A percentile compares a stretch with the other conserved stretches of the same genome.
Conservation (phyloP, 2,113 vertebrate species). For the Callionymus lyra region DNA sequence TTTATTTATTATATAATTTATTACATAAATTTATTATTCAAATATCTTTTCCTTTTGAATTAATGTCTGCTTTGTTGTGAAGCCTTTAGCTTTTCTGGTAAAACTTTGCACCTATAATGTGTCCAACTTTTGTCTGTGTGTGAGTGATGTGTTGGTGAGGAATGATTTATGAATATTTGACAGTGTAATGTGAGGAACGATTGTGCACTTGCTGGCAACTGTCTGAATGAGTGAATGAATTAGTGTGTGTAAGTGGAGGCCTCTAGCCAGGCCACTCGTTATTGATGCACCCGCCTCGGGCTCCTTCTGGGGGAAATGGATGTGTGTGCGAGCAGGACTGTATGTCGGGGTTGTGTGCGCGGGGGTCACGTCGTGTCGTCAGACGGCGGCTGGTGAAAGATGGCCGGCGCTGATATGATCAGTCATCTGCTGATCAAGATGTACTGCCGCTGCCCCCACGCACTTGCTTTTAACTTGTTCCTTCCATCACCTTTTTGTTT, state of each 20-base stretch:
- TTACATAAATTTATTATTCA: too few species aligned
- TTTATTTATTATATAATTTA: too few species aligned
- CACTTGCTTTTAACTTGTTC: slow-evolving; percentile 39
- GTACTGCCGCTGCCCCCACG: slow-evolving; percentile 62
- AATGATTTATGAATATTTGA: too few species aligned
- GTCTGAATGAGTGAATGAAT: slow-evolving; percentile 12
- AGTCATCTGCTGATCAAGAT: slow-evolving; percentile 98
- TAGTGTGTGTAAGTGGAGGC: slow-evolving; percentile 54
- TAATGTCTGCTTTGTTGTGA: too few species aligned
- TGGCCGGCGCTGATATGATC: slow-evolving; percentile 84
- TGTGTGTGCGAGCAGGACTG: slow-evolving; percentile 59
- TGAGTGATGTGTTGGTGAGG: too few species aligned
- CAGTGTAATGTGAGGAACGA: too few species aligned
- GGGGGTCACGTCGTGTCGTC: slow-evolving; percentile 86
- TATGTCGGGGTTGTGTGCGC: slow-evolving; percentile 29
- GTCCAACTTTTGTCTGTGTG: too few species aligned
- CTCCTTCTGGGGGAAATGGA: slow-evolving; percentile 83
- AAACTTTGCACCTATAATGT: too few species aligned
- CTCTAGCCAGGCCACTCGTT: slow-evolving; percentile 68
- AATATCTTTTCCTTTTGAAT: too few species aligned
- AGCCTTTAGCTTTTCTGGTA: too few species aligned
- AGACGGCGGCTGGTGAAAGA: slow-evolving; percentile 92
- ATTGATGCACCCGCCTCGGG: slow-evolving; percentile 95
- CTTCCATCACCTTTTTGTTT: not conserved
- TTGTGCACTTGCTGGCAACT: slow-evolving; percentile 2